Base-by-base conservation (phyloP, 2,888 invertebrate species). In the Zhuqinia jingwanae region DNA sequence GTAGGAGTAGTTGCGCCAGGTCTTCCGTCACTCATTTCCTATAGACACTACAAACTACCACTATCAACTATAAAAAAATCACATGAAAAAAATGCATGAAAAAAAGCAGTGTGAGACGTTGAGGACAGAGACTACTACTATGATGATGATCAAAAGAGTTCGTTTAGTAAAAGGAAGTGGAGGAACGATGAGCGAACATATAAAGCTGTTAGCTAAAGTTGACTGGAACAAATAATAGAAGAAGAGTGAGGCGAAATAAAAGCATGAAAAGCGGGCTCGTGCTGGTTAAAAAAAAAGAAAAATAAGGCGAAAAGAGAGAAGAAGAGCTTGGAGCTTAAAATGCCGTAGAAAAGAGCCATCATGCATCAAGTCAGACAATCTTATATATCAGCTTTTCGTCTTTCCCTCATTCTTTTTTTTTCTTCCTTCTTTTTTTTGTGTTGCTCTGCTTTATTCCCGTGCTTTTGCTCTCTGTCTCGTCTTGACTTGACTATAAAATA, bases 271-370 rank as follows among this genome's bases (percentile, higher is more conserved):
- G 68, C 53, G 42, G 45, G 45, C 56, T 75, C 20, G 30, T 13
- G 65, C 1, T 36, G 36, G 36, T 36, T 36, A 45, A 63, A 73
- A 65, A 83, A 53, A 77, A 25, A 75, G 53, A 27, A 60, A 45
- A 60, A 63, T 47, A 65, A 53, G 68, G 60, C 58, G 63, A 75
- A 36, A 36, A 36, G 73, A 58, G 75, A 82, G 63, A 65, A 50
- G 65, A n/a, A 75, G 56, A 70, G 78, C 68, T 83, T 50, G 50
- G 73, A 85, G 80, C 76, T 85, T 80, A 85, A 85, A 85, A 85
- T 85, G 85, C 75, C 85, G 85, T 80, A 85, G 85, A 85, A 85
- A 85, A 82, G 81, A 82, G 87, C 81, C 87, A 87, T 87, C 87
- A 87, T 87, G 87, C 87, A 87, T 87, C 81, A 87, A 81, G 50